Percentiles rank a stretch among this genome's conserved stretches.
These are phyloP conservation scores for Ellobium chinense DNA, from an alignment of 2,888 invertebrate genomes.

Conservation along the genomic window DNA sequence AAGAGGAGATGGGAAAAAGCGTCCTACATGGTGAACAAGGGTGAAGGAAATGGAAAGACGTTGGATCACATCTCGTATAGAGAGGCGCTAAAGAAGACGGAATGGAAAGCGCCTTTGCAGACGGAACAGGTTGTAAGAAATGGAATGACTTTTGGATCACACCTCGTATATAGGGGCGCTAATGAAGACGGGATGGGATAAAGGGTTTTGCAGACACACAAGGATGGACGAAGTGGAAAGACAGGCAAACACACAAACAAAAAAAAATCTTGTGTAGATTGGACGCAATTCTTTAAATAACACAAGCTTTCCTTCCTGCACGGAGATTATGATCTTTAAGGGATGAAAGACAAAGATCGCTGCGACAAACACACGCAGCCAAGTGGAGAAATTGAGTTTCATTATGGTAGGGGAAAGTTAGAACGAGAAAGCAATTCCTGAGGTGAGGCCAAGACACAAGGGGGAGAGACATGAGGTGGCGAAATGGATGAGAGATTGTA, in stretches of 20 bases:
- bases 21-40: no score
- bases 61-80: no score
- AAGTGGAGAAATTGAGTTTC: neutral
- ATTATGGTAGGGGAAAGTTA: neutral
- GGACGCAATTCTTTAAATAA: no score
- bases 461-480: neutral
- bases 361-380: neutral
- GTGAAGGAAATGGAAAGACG: no score
- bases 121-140: no score
- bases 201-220: neutral
- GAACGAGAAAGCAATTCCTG: neutral
- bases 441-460: neutral
- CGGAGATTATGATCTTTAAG: neutral
- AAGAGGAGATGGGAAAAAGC: no score
- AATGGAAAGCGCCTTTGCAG: no score
- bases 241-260: no score
- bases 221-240: neutral
- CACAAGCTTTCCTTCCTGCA: neutral
- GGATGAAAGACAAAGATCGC: neutral
- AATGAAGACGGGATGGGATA: neutral
- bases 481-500: neutral
- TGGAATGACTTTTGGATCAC: no score
- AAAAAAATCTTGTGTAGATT: no score
- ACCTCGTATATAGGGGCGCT: no score
- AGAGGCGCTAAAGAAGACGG: no score